phyloP scores from a whole-genome alignment of 2,797 vertebrate genomes.

The Chelidonichthys spinosus region DNA sequence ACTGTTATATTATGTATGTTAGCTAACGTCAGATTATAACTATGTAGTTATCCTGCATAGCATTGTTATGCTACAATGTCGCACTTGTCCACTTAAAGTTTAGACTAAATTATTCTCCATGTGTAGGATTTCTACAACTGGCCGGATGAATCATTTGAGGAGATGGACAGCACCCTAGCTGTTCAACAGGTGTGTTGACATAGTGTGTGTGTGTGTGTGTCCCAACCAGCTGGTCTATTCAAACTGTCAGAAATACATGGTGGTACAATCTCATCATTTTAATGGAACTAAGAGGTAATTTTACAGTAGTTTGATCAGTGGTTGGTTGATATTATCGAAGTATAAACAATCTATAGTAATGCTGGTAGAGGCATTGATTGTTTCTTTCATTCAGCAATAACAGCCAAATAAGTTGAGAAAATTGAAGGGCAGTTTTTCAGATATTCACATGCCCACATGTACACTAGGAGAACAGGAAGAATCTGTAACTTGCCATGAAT shows the following conservation, averaged over 20 bases:
- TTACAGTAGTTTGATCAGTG: background rate
- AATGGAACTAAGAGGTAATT: background rate
- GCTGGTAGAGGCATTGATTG: background rate
- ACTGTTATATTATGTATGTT: too few species aligned
- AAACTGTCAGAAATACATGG: background rate
- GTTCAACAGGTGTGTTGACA: constrained; percentile 92
- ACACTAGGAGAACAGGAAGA: background rate
- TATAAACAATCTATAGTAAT: background rate
- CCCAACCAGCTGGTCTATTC: background rate
- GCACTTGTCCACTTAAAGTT: constrained; percentile 8
- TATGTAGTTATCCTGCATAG: background rate
- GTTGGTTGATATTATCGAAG: background rate
- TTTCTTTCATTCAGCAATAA: background rate
- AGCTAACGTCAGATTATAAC: background rate
- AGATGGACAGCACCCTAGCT: constrained; percentile 99
- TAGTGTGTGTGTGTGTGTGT: background rate
- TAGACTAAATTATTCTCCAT: constrained; percentile 31
- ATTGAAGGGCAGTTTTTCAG: background rate
- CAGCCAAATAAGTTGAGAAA: too few species aligned
- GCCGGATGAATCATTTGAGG: constrained; percentile 99
- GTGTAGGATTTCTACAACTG: constrained; percentile 97
- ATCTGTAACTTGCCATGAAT: constrained; percentile 3
- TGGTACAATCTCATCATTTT: background rate
- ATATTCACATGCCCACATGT: background rate
- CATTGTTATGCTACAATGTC: background rate